A percentile compares a stretch with the other conserved stretches of the same genome.
These are phyloP conservation scores for Zapornia atra DNA, from an alignment of 2,113 vertebrate species.

Conservation along the genomic window DNA sequence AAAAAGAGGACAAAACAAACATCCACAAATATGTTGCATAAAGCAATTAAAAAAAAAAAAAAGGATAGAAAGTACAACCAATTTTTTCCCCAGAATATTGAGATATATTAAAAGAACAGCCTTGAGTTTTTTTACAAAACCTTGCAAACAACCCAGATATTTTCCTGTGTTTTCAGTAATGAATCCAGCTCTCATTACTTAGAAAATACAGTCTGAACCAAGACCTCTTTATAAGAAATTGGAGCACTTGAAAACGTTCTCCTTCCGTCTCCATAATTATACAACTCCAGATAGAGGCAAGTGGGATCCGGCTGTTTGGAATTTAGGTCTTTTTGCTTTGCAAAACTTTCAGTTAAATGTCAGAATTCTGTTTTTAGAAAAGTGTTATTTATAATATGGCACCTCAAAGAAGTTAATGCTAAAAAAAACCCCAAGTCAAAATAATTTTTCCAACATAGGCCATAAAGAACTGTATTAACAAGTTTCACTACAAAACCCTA, in stretches of 20 bases:
- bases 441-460: not conserved
- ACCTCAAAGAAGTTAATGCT: not conserved
- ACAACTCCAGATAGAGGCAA: not conserved
- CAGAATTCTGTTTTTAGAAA: not conserved
- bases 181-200: not conserved
- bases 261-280: not conserved
- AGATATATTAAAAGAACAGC: not conserved
- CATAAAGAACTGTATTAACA: not conserved
- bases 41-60: not conserved
- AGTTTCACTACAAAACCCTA: not conserved
- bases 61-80: not conserved
- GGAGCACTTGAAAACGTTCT: not conserved
- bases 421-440: not conserved
- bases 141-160: not conserved
- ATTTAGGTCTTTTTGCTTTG: not conserved
- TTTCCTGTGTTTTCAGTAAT: not conserved
- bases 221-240: not conserved
- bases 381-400: not conserved
- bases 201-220: not conserved
- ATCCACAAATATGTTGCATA: not conserved
- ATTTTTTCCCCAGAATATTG: not conserved
- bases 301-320: not conserved
- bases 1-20: not conserved
- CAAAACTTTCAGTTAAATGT: not conserved
- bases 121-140: not conserved